Percentiles rank a stretch among this genome's conserved stretches.
These are phyloP conservation scores for Harpegnathos saltator DNA, from an alignment of 1,140 invertebrate genomes.

Conservation along the genomic window DNA sequence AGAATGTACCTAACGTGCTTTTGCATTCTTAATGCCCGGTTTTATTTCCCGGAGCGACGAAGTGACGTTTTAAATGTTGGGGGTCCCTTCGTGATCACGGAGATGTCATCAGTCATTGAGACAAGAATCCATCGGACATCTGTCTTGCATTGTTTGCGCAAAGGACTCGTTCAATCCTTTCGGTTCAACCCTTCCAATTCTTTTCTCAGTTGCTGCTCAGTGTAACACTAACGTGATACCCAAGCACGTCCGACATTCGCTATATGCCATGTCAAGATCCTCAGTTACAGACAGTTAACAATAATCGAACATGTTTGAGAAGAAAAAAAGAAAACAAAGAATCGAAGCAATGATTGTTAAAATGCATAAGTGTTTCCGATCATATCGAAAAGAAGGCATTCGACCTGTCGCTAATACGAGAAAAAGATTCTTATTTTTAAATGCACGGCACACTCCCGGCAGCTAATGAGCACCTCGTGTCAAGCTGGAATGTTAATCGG, in stretches of 20 bases:
- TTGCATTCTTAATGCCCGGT: constrained; percentile 78
- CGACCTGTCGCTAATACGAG: constrained; percentile 68
- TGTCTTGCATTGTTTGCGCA: constrained; percentile 74
- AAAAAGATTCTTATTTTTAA: constrained; percentile 64
- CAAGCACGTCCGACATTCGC: constrained; percentile 7
- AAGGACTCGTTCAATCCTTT: constrained; percentile 71
- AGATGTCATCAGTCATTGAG: constrained; percentile 83
- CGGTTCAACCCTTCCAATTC: not conserved
- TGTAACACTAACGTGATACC: not conserved
- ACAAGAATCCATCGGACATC: constrained; percentile 74
- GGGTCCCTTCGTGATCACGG: constrained; percentile 81
- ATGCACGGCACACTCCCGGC: constrained; percentile 63
- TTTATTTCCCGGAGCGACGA: constrained; percentile 42
- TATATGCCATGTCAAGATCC: not conserved
- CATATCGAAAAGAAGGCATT: constrained; percentile 31
- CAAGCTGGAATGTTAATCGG: constrained; percentile 76
- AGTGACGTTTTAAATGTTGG: constrained; percentile 68
- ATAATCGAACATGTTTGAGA: not conserved
- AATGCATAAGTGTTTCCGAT: not conserved
- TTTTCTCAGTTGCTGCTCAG: constrained; percentile 34
- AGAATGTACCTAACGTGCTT: constrained; percentile 80
- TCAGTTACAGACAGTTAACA: constrained; percentile 8
- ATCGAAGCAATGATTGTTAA: not conserved
- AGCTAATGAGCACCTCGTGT: constrained; percentile 72
- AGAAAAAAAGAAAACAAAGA: not conserved